Percentiles rank a stretch among this genome's conserved stretches.
Evolutionary conservation across 2,113 vertebrate genomes (phyloP).

Genomic region (Puntigrus tetrazona): DNA sequence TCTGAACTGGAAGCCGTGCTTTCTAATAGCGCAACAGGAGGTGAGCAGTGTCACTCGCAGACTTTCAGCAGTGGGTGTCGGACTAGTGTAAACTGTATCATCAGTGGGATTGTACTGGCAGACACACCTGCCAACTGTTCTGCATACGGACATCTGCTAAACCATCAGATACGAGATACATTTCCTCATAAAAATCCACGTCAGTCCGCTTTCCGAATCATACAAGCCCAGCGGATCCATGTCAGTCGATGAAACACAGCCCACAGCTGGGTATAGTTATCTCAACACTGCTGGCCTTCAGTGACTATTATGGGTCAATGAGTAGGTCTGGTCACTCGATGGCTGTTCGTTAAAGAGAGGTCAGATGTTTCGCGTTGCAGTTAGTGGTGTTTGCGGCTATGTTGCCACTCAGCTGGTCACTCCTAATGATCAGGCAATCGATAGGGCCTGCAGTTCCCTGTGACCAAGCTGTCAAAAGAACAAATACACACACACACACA

Average conservation of each 20-base stretch:
- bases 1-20: slow-evolving; percentile 43
- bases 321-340: slow-evolving; percentile 59
- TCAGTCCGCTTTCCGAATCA: slow-evolving; percentile 17
- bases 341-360: slow-evolving; percentile 69
- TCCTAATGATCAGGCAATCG: slow-evolving; percentile 71
- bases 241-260: slow-evolving; percentile 38
- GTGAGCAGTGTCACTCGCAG: slow-evolving; percentile 50
- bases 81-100: slow-evolving; percentile 61
- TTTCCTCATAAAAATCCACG: slow-evolving; percentile 21
- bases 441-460: slow-evolving; percentile 57
- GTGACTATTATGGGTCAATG: slow-evolving; percentile 66
- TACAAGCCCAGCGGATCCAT: not conserved
- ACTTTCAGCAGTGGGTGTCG: slow-evolving; percentile 48
- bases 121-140: slow-evolving; percentile 64
- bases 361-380: slow-evolving; percentile 56
- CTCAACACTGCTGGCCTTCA: slow-evolving; percentile 33
- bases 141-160: slow-evolving; percentile 59
- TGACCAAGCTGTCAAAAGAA: slow-evolving; percentile 56
- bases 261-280: slow-evolving; percentile 58
- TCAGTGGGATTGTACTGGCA: slow-evolving; percentile 64
- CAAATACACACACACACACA: slow-evolving; percentile 42
- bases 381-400: slow-evolving; percentile 67
- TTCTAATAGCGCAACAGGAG: slow-evolving; percentile 51
- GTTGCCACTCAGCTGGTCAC: slow-evolving; percentile 62
- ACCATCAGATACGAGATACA: slow-evolving; percentile 23